Conservation (phyloP, 2,797 vertebrate species). For the Cyclura pinguis region DNA sequence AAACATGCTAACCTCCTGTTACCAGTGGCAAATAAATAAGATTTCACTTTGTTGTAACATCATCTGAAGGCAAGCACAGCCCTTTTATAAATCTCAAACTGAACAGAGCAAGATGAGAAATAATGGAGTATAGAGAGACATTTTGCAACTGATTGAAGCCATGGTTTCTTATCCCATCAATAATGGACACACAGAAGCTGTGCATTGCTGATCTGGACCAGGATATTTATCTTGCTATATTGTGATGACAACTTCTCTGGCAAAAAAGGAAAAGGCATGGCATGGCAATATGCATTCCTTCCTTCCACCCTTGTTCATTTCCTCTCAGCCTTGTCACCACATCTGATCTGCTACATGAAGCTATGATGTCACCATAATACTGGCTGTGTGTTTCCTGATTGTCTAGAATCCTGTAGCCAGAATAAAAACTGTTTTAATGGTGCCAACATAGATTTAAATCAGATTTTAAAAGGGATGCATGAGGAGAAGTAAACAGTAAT, state of each 20-base stretch:
- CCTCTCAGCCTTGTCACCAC: background rate
- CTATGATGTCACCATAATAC: background rate
- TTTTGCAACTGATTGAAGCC: background rate
- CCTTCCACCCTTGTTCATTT: background rate
- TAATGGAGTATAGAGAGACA: background rate
- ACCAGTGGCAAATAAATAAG: background rate
- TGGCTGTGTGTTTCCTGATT: background rate
- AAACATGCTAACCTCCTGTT: background rate
- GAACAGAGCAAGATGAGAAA: background rate
- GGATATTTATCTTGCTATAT: background rate
- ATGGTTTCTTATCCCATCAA: background rate
- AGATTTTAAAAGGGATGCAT: no score
- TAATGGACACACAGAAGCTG: background rate
- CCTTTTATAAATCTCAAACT: background rate
- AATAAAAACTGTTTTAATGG: background rate
- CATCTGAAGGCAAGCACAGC: background rate
- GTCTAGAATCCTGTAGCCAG: background rate
- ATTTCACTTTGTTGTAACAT: background rate
- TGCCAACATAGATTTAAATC: no score
- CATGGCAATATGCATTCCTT: background rate
- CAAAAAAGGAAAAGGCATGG: no score
- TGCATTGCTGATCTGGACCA: background rate
- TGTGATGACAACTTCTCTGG: background rate
- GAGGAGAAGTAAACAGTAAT: no score
- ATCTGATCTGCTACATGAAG: background rate